Evolutionary conservation across 2,113 vertebrate species (phyloP), one percentile per base, ranked within the genome.

Genomic region (Hippocampus mohnikei): DNA sequence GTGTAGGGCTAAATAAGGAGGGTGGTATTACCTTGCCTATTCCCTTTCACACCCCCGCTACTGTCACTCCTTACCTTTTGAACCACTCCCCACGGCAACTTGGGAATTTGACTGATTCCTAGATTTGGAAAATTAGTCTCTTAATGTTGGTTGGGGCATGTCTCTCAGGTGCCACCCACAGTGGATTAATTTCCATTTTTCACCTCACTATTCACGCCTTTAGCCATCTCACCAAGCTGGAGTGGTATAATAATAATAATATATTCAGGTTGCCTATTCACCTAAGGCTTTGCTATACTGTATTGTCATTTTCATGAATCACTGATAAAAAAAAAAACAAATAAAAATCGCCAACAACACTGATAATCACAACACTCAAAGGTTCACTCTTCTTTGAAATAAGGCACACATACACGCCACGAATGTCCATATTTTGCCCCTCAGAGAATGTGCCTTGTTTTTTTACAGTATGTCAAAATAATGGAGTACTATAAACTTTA

Each of bases 101-200:
- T 87, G 88, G 94, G 95, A 96, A 97, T 98, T 97, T 97, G 96
- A 98, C 95, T 97, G 95, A 95, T 96, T 90, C 93, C 95, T 95
- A 94, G 94, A 98, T 96, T 97, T 97, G 95, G 93, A 96, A 98
- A 98, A 97, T 98, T 95, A 98, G 94, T 94, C 94, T 77, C 94
- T 90, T 97, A 96, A 98, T 95, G 95, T 96, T 95, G 91, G 93
- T 92, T 93, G 68, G 68, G 76, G 83, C 78, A 75, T 94, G 92
- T 94, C 93, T 91, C 91, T 86, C 92, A 92, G n/a, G 93, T 95
- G 95, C 95, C 95, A 95, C 93, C 93, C 93, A 90, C 92, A 73
- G 93, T 94, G 92, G 93, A 96, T 96, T 95, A 94, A 96, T 98
- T 95, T 94, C 92, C 93, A 93, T 94, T 95, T 68, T 94, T 93